These are phyloP conservation scores for Euleptes europaea DNA, from an alignment of 2,113 vertebrate species.

Conservation along the genomic window DNA sequence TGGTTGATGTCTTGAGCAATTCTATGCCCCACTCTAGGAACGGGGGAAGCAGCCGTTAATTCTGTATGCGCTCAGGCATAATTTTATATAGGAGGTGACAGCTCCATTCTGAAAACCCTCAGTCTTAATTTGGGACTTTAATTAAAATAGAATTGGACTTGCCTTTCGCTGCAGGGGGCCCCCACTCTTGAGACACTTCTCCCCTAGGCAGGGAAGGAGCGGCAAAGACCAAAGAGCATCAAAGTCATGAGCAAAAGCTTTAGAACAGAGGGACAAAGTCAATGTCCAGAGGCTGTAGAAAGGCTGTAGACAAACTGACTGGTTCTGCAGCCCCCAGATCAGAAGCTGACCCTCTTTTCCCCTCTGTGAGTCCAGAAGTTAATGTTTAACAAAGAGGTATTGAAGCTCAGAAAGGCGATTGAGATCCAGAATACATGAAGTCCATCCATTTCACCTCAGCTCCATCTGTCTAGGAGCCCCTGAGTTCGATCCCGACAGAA, in stretches of 20 bases:
- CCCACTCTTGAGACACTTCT: not conserved
- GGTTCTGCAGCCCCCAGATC: too few relatives aligned
- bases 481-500: too few relatives aligned
- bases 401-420: not conserved
- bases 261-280: too few relatives aligned
- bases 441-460: not conserved
- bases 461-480: not conserved
- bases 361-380: not conserved
- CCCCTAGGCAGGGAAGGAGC: not conserved
- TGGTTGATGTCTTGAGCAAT: not conserved
- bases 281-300: not conserved
- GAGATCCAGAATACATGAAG: not conserved
- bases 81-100: conserved; percentile 4
- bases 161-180: too few relatives aligned
- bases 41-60: not conserved
- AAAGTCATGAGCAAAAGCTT: not conserved
- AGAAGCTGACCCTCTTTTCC: too few relatives aligned
- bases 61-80: not conserved
- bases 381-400: not conserved
- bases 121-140: conserved; percentile 10
- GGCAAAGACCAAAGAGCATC: not conserved
- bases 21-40: not conserved
- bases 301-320: too few relatives aligned
- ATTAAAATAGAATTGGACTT: conserved; percentile 7
- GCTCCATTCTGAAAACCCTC: conserved; percentile 1